Base-by-base conservation (phyloP, 2,888 invertebrate species). In the Andrena bicolor region DNA sequence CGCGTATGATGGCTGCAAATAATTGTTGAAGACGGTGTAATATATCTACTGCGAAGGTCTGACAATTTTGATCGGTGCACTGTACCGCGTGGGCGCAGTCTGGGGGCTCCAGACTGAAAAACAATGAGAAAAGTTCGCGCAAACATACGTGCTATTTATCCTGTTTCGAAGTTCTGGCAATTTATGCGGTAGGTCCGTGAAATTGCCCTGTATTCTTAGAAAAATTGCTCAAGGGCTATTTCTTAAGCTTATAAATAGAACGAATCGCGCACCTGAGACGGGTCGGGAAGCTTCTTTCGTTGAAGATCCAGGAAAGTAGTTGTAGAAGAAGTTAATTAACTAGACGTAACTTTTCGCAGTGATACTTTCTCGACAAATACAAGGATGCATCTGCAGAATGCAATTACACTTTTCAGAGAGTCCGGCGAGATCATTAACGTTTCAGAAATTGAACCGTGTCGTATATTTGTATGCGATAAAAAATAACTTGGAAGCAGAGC, bases 1-100 rank as follows among this genome's bases (percentile, higher is more conserved):
- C 88, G 49, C 87, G 69, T 56, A 72, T 26, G 58, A 86, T 81
- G 0, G 68, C 84, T 86, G 53, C 16, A 74, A 83, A n/a, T 35
- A 10, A 28, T 26, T 1, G 10, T 6, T 10, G 3, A 48, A 60
- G 23, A 30, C 0, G 20, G 35, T 3, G 4, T 23, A 56, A 20
- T 4, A 26, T 56, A 41, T 4, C 16, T 41, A 16, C 41, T 13
- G 41, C 41, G 41, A 41, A 5, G 41, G 0, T 41, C 41, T 41
- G 41, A 16, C 41, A 16, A 41, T 4, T 5, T 41, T 49, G 26
- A 5, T 28, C 6, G 23, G 28, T 28, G n/a, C 26, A 28, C 49
- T 28, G n/a, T 20, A 65, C 6, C 4, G 28, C 28, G 49, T 41
- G 65, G 23, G 23, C 10, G 23, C 1, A 13, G 13, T 26, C 26